Evolutionary conservation across 2,797 vertebrate genomes (phyloP).

Genomic region (Lophius americanus): DNA sequence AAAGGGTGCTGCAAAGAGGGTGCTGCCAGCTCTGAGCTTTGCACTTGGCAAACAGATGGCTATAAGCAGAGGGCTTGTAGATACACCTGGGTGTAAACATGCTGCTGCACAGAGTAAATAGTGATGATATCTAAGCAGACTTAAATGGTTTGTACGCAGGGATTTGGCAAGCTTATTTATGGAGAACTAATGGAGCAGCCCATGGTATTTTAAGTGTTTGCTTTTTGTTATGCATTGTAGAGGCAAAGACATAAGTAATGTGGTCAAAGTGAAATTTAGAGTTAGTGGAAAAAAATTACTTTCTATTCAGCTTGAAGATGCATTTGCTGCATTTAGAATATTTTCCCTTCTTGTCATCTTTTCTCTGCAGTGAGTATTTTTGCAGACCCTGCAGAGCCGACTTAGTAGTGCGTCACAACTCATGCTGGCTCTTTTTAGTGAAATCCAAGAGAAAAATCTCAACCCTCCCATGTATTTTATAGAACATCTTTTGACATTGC

Average conservation of each 20-base stretch:
- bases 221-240: neutral
- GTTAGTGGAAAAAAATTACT: neutral
- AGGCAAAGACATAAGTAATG: neutral
- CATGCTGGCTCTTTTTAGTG: conserved; percentile 28
- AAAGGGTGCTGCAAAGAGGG: conserved; percentile 24
- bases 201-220: conserved; percentile 18
- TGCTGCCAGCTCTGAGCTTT: conserved; percentile 50
- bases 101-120: conserved; percentile 1
- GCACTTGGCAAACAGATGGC: conserved; percentile 40
- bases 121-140: conserved; percentile 18
- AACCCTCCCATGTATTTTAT: conserved; percentile 37
- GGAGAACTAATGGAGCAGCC: conserved; percentile 7
- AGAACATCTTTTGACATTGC: conserved; percentile 20
- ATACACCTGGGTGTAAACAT: conserved; percentile 45
- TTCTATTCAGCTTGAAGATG: conserved; percentile 2
- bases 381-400: conserved; percentile 67
- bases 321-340: conserved; percentile 21
- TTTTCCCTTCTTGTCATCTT: conserved; percentile 22
- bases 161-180: conserved; percentile 33
- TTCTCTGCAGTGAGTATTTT: conserved; percentile 59
- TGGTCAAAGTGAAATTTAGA: neutral
- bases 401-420: conserved; percentile 62
- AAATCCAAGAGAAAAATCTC: conserved; percentile 42
- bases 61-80: conserved; percentile 64
- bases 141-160: conserved; percentile 33